phyloP scores from a whole-genome alignment of 2,113 vertebrate species.

The Aspiorhynchus laticeps region DNA sequence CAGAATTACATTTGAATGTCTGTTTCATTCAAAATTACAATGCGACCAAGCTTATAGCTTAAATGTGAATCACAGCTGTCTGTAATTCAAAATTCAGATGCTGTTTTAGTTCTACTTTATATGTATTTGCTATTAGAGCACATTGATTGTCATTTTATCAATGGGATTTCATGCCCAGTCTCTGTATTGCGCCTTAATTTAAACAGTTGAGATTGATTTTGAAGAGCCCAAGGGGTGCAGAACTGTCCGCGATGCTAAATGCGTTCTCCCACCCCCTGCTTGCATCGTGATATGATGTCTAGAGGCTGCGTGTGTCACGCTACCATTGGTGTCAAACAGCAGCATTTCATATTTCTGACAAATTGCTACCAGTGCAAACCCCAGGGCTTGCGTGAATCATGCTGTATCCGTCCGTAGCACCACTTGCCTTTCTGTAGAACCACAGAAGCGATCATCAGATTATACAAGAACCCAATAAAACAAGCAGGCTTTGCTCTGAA shows the following conservation, averaged over 20 bases:
- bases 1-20: background rate
- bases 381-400: conserved; percentile 69
- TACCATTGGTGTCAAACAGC: conserved; percentile 58
- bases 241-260: background rate
- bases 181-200: background rate
- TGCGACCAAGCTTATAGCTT: background rate
- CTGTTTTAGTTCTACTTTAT: background rate
- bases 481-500: conserved; percentile 54
- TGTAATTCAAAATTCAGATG: background rate
- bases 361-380: conserved; percentile 59
- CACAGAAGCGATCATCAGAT: conserved; percentile 66
- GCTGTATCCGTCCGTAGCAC: conserved; percentile 45
- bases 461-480: conserved; percentile 65
- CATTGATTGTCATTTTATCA: background rate
- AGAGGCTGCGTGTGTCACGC: conserved; percentile 35
- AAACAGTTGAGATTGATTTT: conserved; percentile 24
- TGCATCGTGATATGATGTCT: background rate
- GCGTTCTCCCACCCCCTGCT: background rate
- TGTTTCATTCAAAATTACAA: conserved; percentile 22
- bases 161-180: background rate
- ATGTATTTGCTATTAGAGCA: background rate
- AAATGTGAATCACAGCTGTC: background rate
- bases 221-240: background rate
- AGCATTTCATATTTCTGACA: conserved; percentile 60
- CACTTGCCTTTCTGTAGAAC: conserved; percentile 69